phyloP scores from a whole-genome alignment of 2,888 invertebrate genomes.

The Schrankia costaestrigalis region DNA sequence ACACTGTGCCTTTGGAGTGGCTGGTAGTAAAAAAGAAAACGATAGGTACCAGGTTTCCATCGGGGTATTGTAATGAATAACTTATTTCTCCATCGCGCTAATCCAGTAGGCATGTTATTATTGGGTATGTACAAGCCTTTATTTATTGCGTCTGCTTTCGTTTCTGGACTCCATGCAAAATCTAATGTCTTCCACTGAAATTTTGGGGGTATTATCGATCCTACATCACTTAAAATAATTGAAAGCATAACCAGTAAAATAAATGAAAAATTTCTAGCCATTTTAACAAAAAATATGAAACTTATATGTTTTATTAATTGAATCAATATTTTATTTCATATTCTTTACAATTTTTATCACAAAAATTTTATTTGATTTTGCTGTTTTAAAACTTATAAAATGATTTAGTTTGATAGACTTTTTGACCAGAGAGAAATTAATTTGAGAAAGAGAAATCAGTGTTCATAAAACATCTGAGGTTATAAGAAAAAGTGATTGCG shows the following conservation, averaged over 20 bases:
- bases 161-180: slow-evolving; percentile 76
- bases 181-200: slow-evolving; percentile 83
- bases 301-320: too few species aligned
- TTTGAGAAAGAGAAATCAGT: too few species aligned
- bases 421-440: too few species aligned
- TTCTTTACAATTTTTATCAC: too few species aligned
- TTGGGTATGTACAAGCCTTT: slow-evolving; percentile 79
- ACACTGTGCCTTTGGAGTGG: not conserved
- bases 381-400: too few species aligned
- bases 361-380: too few species aligned
- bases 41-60: slow-evolving; percentile 82
- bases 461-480: too few species aligned
- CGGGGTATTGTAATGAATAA: slow-evolving; percentile 84
- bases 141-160: slow-evolving; percentile 72
- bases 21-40: not conserved
- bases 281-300: too few species aligned
- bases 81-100: slow-evolving; percentile 85
- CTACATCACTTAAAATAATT: slow-evolving; percentile 12
- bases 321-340: too few species aligned
- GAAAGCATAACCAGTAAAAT: slow-evolving; percentile 21
- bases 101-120: slow-evolving; percentile 85
- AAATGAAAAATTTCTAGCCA: slow-evolving; percentile 12
- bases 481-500: too few species aligned
- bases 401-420: too few species aligned
- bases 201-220: slow-evolving; percentile 51